These are phyloP conservation scores for Sabatieria punctata DNA, from an alignment of 2,888 invertebrate genomes.

Conservation along the genomic window DNA sequence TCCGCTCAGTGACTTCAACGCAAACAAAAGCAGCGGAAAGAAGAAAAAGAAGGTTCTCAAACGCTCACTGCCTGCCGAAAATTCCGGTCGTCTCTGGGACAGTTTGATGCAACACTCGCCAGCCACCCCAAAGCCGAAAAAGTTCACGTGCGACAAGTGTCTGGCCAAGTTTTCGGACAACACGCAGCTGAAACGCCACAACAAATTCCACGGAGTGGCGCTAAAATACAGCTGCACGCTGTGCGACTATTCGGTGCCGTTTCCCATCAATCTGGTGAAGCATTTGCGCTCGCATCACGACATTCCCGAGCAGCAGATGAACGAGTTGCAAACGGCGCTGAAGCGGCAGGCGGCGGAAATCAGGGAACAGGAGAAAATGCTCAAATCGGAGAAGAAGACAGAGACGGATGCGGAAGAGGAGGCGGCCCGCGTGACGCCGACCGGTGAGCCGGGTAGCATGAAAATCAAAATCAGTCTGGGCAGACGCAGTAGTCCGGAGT, in stretches of 20 bases:
- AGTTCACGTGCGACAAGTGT: constrained; percentile 5
- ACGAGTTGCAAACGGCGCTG: background rate
- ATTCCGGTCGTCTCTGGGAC: too few relatives aligned
- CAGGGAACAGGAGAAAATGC: background rate
- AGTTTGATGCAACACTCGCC: too few relatives aligned
- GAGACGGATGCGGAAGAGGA: background rate
- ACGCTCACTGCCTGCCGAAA: too few relatives aligned
- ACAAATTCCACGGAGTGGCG: background rate
- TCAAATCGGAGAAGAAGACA: too few relatives aligned
- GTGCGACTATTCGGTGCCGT: constrained; percentile 10
- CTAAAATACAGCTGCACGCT: constrained; percentile 1
- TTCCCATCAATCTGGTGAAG: constrained; percentile 8
- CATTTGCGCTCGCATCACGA: constrained; percentile 8
- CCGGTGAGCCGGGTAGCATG: background rate
- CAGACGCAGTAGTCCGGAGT: background rate
- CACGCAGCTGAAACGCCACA: constrained; percentile 5
- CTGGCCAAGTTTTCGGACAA: constrained; percentile 8
- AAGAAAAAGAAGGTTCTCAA: too few relatives aligned
- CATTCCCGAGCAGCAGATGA: background rate
- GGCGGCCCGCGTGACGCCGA: background rate
- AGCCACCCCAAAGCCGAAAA: constrained; percentile 9
- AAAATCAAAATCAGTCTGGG: background rate
- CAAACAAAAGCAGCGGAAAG: too few relatives aligned
- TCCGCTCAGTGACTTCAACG: background rate
- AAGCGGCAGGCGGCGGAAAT: background rate